These are phyloP conservation scores for Drosophila carrolli DNA, from an alignment of 1,140 invertebrate genomes.

Conservation along the genomic window DNA sequence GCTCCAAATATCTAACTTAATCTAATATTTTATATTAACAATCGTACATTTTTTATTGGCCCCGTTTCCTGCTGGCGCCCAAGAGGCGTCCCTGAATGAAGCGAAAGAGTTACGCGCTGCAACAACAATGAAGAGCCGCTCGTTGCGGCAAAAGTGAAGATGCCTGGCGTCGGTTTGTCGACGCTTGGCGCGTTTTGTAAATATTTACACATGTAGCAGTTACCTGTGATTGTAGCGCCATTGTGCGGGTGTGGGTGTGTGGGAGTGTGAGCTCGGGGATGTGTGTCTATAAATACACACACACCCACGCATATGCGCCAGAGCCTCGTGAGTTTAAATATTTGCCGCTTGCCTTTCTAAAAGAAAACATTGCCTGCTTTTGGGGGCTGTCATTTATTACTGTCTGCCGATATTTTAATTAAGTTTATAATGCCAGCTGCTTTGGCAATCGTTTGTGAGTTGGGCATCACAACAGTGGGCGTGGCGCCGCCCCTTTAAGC, in stretches of 20 bases:
- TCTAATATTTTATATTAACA: no score
- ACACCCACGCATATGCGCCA: conserved; percentile 28
- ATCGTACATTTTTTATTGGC: neutral
- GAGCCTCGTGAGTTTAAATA: conserved; percentile 35
- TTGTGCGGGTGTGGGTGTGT: conserved; percentile 6
- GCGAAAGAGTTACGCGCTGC: conserved; percentile 51
- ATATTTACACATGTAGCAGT: conserved; percentile 82
- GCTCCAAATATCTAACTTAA: no score
- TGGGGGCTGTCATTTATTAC: conserved; percentile 45
- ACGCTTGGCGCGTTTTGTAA: conserved; percentile 81
- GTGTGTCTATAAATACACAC: conserved; percentile 45
- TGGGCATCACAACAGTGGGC: conserved; percentile 14
- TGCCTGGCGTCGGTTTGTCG: conserved; percentile 73
- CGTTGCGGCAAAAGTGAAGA: conserved; percentile 60
- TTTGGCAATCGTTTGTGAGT: conserved; percentile 6
- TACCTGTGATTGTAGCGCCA: conserved; percentile 75
- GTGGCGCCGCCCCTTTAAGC: conserved; percentile 16
- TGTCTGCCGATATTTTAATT: conserved; percentile 74
- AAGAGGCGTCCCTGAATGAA: conserved; percentile 6
- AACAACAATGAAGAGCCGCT: conserved; percentile 44
- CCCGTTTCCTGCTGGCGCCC: neutral
- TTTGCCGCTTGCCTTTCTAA: conserved; percentile 45
- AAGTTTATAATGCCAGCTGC: conserved; percentile 74
- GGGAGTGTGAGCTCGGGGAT: conserved; percentile 12
- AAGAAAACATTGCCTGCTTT: conserved; percentile 49